phyloP scores from a whole-genome alignment of 2,888 invertebrate genomes.

The Flexamia atlantica region DNA sequence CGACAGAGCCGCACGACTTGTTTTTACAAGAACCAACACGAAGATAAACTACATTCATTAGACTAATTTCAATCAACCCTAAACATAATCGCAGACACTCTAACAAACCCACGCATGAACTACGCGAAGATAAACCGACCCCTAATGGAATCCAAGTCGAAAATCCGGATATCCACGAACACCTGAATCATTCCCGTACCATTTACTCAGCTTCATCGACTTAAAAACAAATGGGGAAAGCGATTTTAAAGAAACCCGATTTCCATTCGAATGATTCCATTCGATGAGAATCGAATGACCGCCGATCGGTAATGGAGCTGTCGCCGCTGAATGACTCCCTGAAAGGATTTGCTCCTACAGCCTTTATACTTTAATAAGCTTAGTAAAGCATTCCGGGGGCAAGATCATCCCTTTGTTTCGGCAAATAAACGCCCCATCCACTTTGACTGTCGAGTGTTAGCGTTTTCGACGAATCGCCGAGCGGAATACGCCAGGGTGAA shows the following conservation, averaged over 20 bases:
- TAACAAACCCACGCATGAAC: too few relatives aligned
- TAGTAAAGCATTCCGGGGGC: slow-evolving; percentile 36
- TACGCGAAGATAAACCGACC: background rate
- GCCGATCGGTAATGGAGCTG: slow-evolving; percentile 21
- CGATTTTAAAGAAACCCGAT: slow-evolving; percentile 27
- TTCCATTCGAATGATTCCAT: too few relatives aligned
- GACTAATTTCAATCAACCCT: too few relatives aligned
- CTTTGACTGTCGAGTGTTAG: slow-evolving; percentile 11
- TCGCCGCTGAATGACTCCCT: slow-evolving; percentile 30
- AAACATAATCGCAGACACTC: too few relatives aligned
- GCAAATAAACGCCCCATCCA: slow-evolving; percentile 29
- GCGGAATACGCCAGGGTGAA: slow-evolving; percentile 16
- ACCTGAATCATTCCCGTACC: background rate
- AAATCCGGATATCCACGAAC: background rate
- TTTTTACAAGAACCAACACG: too few relatives aligned
- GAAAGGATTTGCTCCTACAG: slow-evolving; percentile 42
- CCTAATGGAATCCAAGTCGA: background rate
- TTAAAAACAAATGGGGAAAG: background rate
- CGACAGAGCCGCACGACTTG: too few relatives aligned
- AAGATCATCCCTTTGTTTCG: slow-evolving; percentile 34
- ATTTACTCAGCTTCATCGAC: slow-evolving; percentile 15
- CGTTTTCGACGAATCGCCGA: slow-evolving; percentile 11
- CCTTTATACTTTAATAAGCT: slow-evolving; percentile 57
- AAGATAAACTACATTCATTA: too few relatives aligned
- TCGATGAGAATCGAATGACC: background rate